Evolutionary conservation across 2,888 invertebrate species (phyloP), one percentile per base, ranked within the genome.

Genomic region (Erebia palarica): DNA sequence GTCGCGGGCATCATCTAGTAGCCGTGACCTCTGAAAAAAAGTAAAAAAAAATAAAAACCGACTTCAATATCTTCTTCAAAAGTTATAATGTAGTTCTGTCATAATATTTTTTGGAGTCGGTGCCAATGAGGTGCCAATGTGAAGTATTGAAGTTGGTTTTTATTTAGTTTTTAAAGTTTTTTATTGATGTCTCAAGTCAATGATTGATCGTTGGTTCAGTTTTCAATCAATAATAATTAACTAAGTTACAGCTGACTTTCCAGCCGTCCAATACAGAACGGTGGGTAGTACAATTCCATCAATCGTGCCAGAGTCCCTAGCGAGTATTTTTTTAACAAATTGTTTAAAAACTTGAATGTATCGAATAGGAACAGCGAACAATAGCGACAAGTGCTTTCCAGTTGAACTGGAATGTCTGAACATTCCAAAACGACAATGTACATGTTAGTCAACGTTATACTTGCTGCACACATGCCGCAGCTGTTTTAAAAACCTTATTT

Each of bases 401-500:
- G 79, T 76, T 78, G 66, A 73, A 76, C 77, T 73, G 80, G 77
- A 79, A 82, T 80, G 75, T 75, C 67, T 66, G 77, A 78, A 79
- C 79, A 79, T 78, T 81, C 81, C 80, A 80, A 80, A 80, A 81
- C 81, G 79, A 83, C 78, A 77, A 82, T 75, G 73, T 73, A 73
- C 76, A 78, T 78, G 80, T 80, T 81, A 82, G 81, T 80, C 79
- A 75, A 81, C 79, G 76, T 75, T 78, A 76, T 76, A 78, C 77
- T 78, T 73, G 74, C 65, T 76, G 78, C 81, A 77, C 78, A 55
- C 16, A 79, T 76, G 76, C 79, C 78, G 78, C 85, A 84, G 82
- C 80, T 83, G 83, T 79, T 81, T 80, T 80, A 77, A 82, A 82
- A 80, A 78, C 78, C 77, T 77, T 75, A 79, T 79, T 80, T 78